Conservation (phyloP, 2,888 invertebrate genomes). For the Cheilosia grossa region DNA sequence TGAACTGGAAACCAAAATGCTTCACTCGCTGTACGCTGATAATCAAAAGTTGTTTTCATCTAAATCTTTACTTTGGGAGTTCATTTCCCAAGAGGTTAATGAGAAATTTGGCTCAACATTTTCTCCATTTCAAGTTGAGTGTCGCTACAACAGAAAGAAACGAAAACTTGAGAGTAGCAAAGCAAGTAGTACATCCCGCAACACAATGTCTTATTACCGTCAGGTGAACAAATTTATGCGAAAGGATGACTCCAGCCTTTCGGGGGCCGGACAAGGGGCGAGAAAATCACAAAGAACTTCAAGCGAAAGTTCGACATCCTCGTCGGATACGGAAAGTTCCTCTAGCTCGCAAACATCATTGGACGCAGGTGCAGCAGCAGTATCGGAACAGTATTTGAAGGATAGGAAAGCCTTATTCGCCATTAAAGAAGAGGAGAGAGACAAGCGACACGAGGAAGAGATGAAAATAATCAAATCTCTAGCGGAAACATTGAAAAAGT, state of each 20-base stretch:
- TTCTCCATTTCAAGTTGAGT: slow-evolving; percentile 3
- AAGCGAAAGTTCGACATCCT: neutral
- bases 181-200: slow-evolving; percentile 4
- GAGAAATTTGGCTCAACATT: neutral
- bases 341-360: neutral
- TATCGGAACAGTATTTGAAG: neutral
- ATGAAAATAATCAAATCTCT: slow-evolving; percentile 2
- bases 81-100: neutral
- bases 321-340: neutral
- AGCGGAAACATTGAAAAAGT: neutral
- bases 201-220: slow-evolving; percentile 5
- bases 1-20: slow-evolving; percentile 4
- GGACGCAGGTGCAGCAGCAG: neutral
- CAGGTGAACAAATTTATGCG: neutral
- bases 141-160: neutral
- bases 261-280: neutral
- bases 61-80: neutral
- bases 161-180: slow-evolving; percentile 1
- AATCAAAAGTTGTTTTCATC: neutral
- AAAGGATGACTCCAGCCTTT: neutral
- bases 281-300: neutral
- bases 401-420: neutral
- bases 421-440: neutral
- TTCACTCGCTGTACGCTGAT: slow-evolving; percentile 1
- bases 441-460: neutral